Evolutionary conservation across 2,797 vertebrate species (phyloP).

Genomic region (Diceros bicornis): DNA sequence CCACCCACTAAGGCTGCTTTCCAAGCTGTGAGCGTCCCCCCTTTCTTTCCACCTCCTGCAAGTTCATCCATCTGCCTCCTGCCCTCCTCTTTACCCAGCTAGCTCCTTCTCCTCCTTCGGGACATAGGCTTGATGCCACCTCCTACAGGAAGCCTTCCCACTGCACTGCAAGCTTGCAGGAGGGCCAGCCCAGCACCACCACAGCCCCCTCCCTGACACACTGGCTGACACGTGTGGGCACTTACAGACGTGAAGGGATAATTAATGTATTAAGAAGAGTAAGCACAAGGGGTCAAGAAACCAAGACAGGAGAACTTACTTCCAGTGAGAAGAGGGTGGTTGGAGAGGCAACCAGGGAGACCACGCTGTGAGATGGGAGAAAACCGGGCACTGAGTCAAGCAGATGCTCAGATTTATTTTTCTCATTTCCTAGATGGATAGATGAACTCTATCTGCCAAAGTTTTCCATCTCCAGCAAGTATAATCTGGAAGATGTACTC

Average conservation of each 20-base stretch:
- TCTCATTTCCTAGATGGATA: fast-evolving
- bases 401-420: fast-evolving
- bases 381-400: fast-evolving
- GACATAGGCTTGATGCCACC: background rate
- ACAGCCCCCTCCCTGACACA: too few species aligned
- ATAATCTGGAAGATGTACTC: background rate
- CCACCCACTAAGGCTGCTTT: background rate
- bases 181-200: too few species aligned
- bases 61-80: too few species aligned
- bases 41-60: background rate
- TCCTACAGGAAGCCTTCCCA: slow-evolving; percentile 8
- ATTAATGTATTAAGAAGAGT: background rate
- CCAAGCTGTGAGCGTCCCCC: fast-evolving
- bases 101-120: background rate
- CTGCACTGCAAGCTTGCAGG: too few species aligned
- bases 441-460: slow-evolving; percentile 58
- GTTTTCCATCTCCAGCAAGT: slow-evolving; percentile 64
- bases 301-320: background rate
- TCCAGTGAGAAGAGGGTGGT: fast-evolving
- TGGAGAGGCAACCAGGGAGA: fast-evolving
- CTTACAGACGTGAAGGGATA: fast-evolving
- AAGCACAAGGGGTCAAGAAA: background rate
- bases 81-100: too few species aligned
- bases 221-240: background rate
- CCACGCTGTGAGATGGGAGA: fast-evolving